Evolutionary conservation across 2,888 invertebrate species (phyloP).

Genomic region (Spodoptera exigua): DNA sequence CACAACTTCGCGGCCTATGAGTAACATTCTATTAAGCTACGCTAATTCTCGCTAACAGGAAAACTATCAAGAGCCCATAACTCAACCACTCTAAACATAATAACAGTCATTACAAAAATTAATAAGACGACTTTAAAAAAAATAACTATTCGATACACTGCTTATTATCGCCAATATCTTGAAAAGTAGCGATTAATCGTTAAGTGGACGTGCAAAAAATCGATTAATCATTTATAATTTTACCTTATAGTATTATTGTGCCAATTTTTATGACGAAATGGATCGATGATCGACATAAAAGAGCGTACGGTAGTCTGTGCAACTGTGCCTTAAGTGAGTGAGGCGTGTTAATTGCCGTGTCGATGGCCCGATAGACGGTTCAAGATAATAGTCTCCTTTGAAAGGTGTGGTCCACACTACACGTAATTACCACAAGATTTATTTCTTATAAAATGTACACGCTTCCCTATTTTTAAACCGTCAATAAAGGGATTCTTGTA

Average conservation of each 20-base stretch:
- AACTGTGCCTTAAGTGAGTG: slow-evolving; percentile 54
- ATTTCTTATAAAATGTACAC: slow-evolving; percentile 59
- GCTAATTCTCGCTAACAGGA: slow-evolving; percentile 29
- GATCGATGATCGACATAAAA: slow-evolving; percentile 35
- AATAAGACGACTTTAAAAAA: slow-evolving; percentile 32
- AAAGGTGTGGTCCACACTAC: slow-evolving; percentile 70
- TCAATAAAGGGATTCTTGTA: slow-evolving; percentile 46
- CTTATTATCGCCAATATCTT: slow-evolving; percentile 34
- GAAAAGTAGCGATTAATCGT: slow-evolving; percentile 28
- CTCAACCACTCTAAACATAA: slow-evolving; percentile 34
- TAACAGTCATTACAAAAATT: slow-evolving; percentile 46
- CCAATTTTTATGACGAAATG: slow-evolving; percentile 44
- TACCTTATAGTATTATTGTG: slow-evolving; percentile 41
- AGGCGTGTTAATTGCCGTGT: slow-evolving; percentile 72
- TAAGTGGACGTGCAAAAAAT: slow-evolving; percentile 45
- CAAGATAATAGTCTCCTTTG: slow-evolving; percentile 63
- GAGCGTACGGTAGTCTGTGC: slow-evolving; percentile 41
- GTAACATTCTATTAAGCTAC: slow-evolving; percentile 16
- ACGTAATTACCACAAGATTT: slow-evolving; percentile 66
- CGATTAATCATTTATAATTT: slow-evolving; percentile 43
- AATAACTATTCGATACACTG: slow-evolving; percentile 19
- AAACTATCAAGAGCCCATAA: slow-evolving; percentile 36
- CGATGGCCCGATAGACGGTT: slow-evolving; percentile 65
- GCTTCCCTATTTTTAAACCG: slow-evolving; percentile 57
- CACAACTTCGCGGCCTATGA: no score